Base-by-base conservation (phyloP, 2,888 invertebrate species). In the Epinotia bilunana region DNA sequence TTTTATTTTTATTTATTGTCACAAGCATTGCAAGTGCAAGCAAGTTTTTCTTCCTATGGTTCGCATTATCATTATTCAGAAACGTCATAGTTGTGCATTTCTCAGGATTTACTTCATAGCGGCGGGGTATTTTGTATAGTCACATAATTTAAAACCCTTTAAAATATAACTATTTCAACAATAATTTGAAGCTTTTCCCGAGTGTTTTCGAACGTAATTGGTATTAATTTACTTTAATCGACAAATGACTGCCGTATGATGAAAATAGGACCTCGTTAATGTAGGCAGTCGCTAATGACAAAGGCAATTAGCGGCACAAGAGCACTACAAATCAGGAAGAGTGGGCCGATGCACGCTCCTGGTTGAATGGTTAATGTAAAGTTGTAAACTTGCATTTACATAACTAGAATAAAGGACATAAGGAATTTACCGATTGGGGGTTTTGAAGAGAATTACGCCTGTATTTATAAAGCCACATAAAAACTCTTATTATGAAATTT, bases 291-390 rank as follows among this genome's bases (percentile, higher is more conserved):
- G 61, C n/a, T 60, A 68, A 39, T 62, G 65, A 67, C 46, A 43
- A 49, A 20, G 28, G 49, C 13, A 49, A 72, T 28, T 61, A 13
- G 12, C 33, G 64, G 60, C 33, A 13, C 18, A 46, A 23, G 18
- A 46, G 46, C 57, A 43, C 39, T 55, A 69, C 69, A 63, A 74
- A 74, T 74, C 61, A 53, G 20, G 6, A 46, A 46, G 69, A 69
- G 62, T 74, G 73, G 69, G 73, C 43, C 62, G 73, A 63, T 63
- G 46, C 57, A 16, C 62, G 62, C 55, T 60, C 28, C 69, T 63
- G 62, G 57, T 69, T 18, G 43, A 62, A 28, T 61, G 55, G 43
- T 57, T 67, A 73, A 69, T 74, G 55, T 18, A 13, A n/a, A 18
- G 55, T 53, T 74, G 55, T 18, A 13, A n/a, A 18, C 61, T 43